Evolutionary conservation across 2,797 vertebrate genomes (phyloP).

Genomic region (Chaunax sp.): DNA sequence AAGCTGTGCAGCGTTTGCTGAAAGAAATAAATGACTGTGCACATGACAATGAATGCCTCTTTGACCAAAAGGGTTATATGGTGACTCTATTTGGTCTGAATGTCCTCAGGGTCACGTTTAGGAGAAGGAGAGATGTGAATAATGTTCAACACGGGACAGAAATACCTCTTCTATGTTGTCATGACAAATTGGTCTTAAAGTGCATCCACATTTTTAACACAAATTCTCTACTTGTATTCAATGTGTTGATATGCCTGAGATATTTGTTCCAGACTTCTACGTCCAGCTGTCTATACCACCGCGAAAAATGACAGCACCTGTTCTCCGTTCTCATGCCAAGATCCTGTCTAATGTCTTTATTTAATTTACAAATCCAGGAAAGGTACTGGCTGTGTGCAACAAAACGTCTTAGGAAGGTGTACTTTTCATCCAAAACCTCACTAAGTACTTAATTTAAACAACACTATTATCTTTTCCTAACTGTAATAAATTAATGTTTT

Average conservation of each 20-base stretch:
- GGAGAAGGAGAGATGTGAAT: conserved; percentile 25
- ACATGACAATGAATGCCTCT: conserved; percentile 47
- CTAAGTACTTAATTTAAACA: background rate
- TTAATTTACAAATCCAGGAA: no score
- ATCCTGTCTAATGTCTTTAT: no score
- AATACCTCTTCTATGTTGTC: conserved; percentile 20
- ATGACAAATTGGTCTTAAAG: background rate
- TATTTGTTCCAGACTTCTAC: no score
- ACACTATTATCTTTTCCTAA: background rate
- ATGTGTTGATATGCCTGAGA: no score
- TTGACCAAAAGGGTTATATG: conserved; percentile 43
- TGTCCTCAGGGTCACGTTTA: conserved; percentile 34
- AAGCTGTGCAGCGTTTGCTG: conserved; percentile 42
- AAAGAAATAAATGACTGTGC: conserved; percentile 59
- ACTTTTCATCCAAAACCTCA: no score
- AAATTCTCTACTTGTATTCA: background rate
- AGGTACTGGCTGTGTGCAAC: no score
- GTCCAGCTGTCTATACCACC: no score
- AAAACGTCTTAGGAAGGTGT: no score
- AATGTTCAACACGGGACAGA: conserved; percentile 25
- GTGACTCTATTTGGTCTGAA: conserved; percentile 35
- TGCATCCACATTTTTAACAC: background rate
- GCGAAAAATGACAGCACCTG: background rate
- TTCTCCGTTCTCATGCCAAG: no score
- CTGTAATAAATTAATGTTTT: background rate